These are phyloP conservation scores for Asarcornis scutulata DNA, from an alignment of 2,113 vertebrate species.

Conservation along the genomic window DNA sequence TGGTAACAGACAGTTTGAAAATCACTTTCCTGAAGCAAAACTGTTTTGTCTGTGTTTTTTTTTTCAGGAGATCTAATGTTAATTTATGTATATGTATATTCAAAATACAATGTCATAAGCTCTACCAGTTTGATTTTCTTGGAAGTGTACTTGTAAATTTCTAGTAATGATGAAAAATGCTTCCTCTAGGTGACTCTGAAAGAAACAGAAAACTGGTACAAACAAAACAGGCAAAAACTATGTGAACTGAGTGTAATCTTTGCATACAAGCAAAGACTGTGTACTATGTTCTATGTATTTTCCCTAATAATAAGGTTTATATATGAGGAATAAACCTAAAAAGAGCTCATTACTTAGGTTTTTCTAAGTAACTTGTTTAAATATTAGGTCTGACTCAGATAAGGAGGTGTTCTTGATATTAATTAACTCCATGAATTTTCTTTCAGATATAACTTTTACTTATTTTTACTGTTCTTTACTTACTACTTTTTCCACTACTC, in stretches of 20 bases:
- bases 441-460: not conserved
- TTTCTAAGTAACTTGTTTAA: not conserved
- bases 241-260: not conserved
- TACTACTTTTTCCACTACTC: not conserved
- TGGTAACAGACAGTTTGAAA: not conserved
- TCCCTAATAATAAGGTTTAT: not conserved
- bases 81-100: not conserved
- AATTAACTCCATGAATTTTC: not conserved
- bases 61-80: not conserved
- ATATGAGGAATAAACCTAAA: not conserved
- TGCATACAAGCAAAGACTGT: not conserved
- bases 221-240: not conserved
- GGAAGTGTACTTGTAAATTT: not conserved
- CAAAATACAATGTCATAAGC: not conserved
- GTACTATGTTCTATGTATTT: not conserved
- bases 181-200: not conserved
- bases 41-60: not conserved
- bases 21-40: not conserved
- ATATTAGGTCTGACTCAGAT: not conserved
- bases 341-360: not conserved
- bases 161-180: not conserved
- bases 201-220: not conserved
- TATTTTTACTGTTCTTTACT: not conserved
- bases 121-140: not conserved
- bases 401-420: not conserved